These are phyloP conservation scores for Dugesia japonica DNA, from an alignment of 2,888 invertebrate species.

Conservation along the genomic window DNA sequence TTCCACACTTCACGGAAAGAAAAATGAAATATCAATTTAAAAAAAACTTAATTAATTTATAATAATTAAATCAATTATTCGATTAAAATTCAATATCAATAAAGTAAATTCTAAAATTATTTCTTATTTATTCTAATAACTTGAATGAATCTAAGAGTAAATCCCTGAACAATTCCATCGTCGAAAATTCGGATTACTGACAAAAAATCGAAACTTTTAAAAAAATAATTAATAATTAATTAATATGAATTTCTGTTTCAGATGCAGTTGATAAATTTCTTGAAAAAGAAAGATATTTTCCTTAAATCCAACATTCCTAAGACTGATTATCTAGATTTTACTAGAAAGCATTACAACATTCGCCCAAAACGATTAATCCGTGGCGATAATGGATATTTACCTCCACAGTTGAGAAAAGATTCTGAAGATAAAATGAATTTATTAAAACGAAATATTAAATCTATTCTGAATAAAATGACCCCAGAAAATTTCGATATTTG, in stretches of 20 bases:
- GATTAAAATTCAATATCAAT: too few relatives aligned
- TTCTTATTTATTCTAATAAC: too few relatives aligned
- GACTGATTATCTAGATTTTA: constrained; percentile 4
- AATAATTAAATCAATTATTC: too few relatives aligned
- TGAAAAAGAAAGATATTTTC: background rate
- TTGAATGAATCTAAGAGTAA: too few relatives aligned
- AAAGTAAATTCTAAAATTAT: too few relatives aligned
- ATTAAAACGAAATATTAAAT: background rate
- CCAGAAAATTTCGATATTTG: constrained; percentile 6
- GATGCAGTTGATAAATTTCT: background rate
- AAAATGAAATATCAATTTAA: too few relatives aligned
- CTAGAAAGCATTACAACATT: background rate
- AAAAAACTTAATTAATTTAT: too few relatives aligned
- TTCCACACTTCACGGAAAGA: too few relatives aligned
- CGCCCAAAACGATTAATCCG: background rate
- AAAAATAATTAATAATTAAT: too few relatives aligned
- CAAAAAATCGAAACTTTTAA: too few relatives aligned
- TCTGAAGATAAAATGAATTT: background rate
- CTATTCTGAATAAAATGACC: background rate
- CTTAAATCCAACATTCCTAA: background rate
- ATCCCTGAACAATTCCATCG: too few relatives aligned
- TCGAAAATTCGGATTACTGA: too few relatives aligned
- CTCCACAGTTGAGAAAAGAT: background rate
- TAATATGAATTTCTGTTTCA: background rate
- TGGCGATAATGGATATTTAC: background rate